These are phyloP conservation scores for Orius insidiosus DNA, from an alignment of 1,140 invertebrate genomes.

Conservation along the genomic window DNA sequence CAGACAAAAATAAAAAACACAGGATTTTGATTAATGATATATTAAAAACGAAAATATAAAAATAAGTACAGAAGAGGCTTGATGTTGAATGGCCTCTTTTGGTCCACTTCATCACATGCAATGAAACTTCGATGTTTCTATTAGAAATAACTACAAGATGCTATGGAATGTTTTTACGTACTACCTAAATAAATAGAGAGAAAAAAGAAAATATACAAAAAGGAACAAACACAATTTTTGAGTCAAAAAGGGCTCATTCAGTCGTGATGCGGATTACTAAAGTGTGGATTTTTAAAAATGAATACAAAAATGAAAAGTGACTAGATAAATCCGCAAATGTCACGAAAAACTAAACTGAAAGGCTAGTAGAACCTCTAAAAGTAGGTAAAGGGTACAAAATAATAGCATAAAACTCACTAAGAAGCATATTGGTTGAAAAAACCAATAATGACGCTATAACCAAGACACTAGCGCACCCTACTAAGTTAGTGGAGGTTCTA, in stretches of 20 bases:
- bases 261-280: slow-evolving; percentile 15
- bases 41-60: slow-evolving; percentile 11
- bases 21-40: background rate
- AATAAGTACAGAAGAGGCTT: slow-evolving; percentile 11
- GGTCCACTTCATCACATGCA: slow-evolving; percentile 19
- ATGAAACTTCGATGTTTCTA: slow-evolving; percentile 19
- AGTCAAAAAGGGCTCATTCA: slow-evolving; percentile 8
- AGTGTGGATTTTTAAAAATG: slow-evolving; percentile 10
- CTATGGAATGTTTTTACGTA: slow-evolving; percentile 17
- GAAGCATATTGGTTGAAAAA: too few species aligned
- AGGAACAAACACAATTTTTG: slow-evolving; percentile 16
- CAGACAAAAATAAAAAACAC: background rate
- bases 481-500: background rate
- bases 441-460: too few species aligned
- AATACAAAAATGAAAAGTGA: slow-evolving; percentile 12
- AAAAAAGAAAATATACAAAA: slow-evolving; percentile 11
- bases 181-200: slow-evolving; percentile 2
- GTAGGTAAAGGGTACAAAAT: too few species aligned
- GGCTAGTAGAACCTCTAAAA: too few species aligned
- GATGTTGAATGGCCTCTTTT: slow-evolving; percentile 8
- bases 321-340: slow-evolving; percentile 8
- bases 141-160: slow-evolving; percentile 3
- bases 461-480: too few species aligned
- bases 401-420: too few species aligned
- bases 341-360: too few species aligned